Evolutionary conservation across 2,113 vertebrate genomes (phyloP).

Genomic region (Hiodon alosoides): DNA sequence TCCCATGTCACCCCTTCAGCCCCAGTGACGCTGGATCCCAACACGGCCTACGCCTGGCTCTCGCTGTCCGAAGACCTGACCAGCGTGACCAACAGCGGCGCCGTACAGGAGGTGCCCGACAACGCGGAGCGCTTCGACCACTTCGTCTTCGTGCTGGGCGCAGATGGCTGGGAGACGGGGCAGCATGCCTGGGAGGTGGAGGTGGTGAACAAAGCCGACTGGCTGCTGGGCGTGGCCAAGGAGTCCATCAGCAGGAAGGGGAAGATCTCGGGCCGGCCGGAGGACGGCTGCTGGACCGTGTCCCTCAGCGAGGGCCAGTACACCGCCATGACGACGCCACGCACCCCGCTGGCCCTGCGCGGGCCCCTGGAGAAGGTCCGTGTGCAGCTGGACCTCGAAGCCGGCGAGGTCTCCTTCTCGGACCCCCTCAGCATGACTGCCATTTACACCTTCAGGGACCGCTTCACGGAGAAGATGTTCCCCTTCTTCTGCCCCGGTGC

Average conservation of each 20-base stretch:
- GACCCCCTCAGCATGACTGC: slow-evolving; percentile 52
- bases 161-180: slow-evolving; percentile 59
- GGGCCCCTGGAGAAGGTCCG: slow-evolving; percentile 50
- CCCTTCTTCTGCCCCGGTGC: slow-evolving; percentile 70
- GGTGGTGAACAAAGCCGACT: slow-evolving; percentile 61
- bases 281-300: slow-evolving; percentile 69
- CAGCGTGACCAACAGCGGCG: slow-evolving; percentile 55
- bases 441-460: slow-evolving; percentile 59
- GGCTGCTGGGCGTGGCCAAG: slow-evolving; percentile 66
- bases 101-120: slow-evolving; percentile 53
- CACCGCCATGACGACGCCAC: slow-evolving; percentile 63
- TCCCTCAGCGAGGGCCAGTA: slow-evolving; percentile 58
- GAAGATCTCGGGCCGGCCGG: slow-evolving; percentile 58
- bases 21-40: slow-evolving; percentile 65
- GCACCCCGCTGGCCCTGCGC: slow-evolving; percentile 40
- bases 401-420: slow-evolving; percentile 60
- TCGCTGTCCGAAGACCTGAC: slow-evolving; percentile 57
- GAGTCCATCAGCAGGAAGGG: slow-evolving; percentile 63
- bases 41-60: slow-evolving; percentile 66
- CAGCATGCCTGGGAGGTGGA: slow-evolving; percentile 69
- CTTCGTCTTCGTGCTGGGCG: slow-evolving; percentile 66
- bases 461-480: slow-evolving; percentile 63
- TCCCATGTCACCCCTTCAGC: slow-evolving; percentile 40
- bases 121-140: slow-evolving; percentile 66
- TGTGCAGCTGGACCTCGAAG: slow-evolving; percentile 62